Conservation (phyloP, 2,888 invertebrate genomes). For the Apotomis capreana region DNA sequence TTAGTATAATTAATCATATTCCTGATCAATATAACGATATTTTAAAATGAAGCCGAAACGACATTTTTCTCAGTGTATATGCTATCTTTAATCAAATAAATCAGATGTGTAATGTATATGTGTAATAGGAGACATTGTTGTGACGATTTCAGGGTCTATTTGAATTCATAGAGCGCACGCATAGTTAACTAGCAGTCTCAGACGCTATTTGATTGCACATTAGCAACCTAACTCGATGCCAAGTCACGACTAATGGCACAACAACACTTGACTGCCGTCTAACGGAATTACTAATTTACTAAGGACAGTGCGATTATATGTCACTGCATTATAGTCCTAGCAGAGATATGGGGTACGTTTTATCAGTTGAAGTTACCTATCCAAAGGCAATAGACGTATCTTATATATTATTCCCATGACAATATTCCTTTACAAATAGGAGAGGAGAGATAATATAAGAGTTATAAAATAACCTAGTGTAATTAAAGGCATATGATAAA, state of each 20-base stretch:
- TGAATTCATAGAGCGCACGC: slow-evolving; percentile 74
- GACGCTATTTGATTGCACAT: slow-evolving; percentile 76
- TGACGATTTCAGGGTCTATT: slow-evolving; percentile 66
- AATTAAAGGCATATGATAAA: too few species aligned
- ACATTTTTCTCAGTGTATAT: too few species aligned
- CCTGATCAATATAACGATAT: too few species aligned
- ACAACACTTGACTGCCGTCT: slow-evolving; percentile 54
- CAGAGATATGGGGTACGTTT: background rate
- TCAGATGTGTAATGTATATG: slow-evolving; percentile 42
- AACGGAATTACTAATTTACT: slow-evolving; percentile 41
- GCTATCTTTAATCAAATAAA: slow-evolving; percentile 21
- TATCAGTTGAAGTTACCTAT: background rate
- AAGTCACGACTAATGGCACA: slow-evolving; percentile 75
- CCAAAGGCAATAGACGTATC: too few species aligned
- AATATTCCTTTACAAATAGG: too few species aligned
- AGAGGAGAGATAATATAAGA: too few species aligned
- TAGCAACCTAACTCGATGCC: slow-evolving; percentile 75
- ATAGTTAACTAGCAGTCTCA: slow-evolving; percentile 72
- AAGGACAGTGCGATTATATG: slow-evolving; percentile 27
- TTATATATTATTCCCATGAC: too few species aligned
- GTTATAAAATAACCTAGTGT: too few species aligned
- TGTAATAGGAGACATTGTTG: slow-evolving; percentile 53
- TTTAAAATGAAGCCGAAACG: too few species aligned
- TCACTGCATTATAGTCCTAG: slow-evolving; percentile 24
- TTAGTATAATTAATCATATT: too few species aligned